Percentiles rank a stretch among this genome's conserved stretches.
phyloP scores from a whole-genome alignment of 2,888 invertebrate species.

The Coelopa pilipes region DNA sequence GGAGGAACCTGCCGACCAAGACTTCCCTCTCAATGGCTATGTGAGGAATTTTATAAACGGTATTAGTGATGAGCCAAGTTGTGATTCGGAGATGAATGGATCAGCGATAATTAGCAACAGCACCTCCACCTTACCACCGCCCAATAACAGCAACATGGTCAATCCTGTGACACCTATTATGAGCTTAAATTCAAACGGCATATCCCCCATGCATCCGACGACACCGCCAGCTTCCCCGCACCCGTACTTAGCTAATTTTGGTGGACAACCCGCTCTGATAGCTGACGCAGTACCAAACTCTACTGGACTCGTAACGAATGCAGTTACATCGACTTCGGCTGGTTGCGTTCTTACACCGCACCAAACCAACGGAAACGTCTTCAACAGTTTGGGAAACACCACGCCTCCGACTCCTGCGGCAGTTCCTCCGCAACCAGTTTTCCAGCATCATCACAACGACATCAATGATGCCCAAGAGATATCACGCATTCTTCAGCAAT shows the following conservation, averaged over 20 bases:
- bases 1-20: slow-evolving; percentile 58
- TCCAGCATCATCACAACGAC: slow-evolving; percentile 59
- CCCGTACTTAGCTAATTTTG: slow-evolving; percentile 41
- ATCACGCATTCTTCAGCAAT: slow-evolving; percentile 66
- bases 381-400: slow-evolving; percentile 21
- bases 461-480: slow-evolving; percentile 66
- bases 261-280: slow-evolving; percentile 7
- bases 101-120: slow-evolving; percentile 5
- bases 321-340: slow-evolving; percentile 10
- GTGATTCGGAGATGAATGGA: slow-evolving; percentile 47
- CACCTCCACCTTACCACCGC: slow-evolving; percentile 36
- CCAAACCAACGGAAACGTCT: slow-evolving; percentile 39
- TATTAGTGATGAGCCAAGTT: slow-evolving; percentile 58
- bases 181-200: slow-evolving; percentile 28
- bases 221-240: slow-evolving; percentile 43
- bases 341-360: slow-evolving; percentile 22
- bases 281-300: neutral
- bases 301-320: neutral
- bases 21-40: slow-evolving; percentile 63
- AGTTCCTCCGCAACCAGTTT: slow-evolving; percentile 37
- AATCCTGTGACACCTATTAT: slow-evolving; percentile 34
- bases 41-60: slow-evolving; percentile 66
- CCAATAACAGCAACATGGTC: slow-evolving; percentile 31
- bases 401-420: slow-evolving; percentile 35
- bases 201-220: neutral